Conservation (phyloP, 2,113 vertebrate genomes). For the Microtus montanus region DNA sequence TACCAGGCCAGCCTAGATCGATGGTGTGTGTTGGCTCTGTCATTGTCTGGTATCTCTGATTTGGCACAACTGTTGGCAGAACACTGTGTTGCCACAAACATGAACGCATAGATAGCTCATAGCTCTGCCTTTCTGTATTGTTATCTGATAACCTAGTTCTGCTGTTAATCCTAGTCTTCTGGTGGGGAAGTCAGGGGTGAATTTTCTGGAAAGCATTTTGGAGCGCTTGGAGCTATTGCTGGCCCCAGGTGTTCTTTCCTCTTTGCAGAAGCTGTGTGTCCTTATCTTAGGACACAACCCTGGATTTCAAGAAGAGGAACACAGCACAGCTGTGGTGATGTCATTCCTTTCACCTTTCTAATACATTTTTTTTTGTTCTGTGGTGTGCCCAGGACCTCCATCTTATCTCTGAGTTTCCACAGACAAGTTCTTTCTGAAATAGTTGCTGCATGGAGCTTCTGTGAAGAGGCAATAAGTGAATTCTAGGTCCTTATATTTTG, state of each 20-base stretch:
- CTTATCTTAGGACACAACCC: background rate
- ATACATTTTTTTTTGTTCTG: background rate
- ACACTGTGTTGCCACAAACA: no score
- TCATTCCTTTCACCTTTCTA: background rate
- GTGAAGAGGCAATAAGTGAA: background rate
- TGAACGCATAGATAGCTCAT: background rate
- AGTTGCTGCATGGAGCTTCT: background rate
- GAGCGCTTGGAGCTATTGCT: background rate
- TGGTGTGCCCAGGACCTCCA: background rate
- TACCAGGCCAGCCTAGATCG: background rate
- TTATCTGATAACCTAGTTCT: background rate
- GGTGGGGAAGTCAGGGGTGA: background rate
- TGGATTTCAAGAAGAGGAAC: background rate
- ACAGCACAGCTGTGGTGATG: background rate
- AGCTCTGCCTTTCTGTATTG: background rate
- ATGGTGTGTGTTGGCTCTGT: background rate
- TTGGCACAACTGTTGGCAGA: background rate
- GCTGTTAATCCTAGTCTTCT: background rate
- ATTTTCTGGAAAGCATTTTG: background rate
- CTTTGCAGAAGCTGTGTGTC: background rate
- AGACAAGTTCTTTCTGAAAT: background rate
- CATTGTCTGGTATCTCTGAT: background rate
- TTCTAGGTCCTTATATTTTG: background rate
- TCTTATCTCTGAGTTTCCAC: background rate
- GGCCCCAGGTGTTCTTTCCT: background rate